A percentile compares a stretch with the other conserved stretches of the same genome.
These are phyloP conservation scores for Prochilodus magdalenae DNA, from an alignment of 2,113 vertebrate species.

Conservation along the genomic window DNA sequence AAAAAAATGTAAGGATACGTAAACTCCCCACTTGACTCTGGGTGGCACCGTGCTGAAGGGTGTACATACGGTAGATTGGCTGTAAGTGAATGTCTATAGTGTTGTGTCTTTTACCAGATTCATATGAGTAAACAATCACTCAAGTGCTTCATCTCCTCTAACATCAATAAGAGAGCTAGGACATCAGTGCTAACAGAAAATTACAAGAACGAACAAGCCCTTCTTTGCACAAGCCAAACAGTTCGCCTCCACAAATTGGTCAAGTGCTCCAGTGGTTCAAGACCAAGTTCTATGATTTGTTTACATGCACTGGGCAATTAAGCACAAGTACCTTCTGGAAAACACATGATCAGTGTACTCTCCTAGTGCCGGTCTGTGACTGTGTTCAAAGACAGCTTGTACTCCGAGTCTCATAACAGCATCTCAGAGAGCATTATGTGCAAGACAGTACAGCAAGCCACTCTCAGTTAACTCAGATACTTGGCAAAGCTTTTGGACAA, in stretches of 20 bases:
- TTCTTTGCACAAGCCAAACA: neutral
- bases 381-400: neutral
- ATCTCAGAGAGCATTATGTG: neutral
- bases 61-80: neutral
- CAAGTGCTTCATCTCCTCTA: neutral
- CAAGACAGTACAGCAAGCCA: neutral
- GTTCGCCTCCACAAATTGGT: neutral
- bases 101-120: neutral
- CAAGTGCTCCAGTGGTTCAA: neutral
- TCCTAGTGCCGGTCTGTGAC: neutral
- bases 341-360: neutral
- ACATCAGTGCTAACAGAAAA: neutral
- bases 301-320: neutral
- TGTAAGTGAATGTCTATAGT: neutral
- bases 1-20: neutral
- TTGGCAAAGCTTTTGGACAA: neutral
- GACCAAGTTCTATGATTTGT: neutral
- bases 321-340: neutral
- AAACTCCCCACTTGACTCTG: neutral
- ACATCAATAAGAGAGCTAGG: neutral
- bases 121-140: neutral
- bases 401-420: neutral
- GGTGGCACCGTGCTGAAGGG: neutral
- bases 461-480: neutral
- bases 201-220: neutral